A percentile compares a stretch with the other conserved stretches of the same genome.
Conservation (phyloP, 1,140 invertebrate species). For the Ceratosolen fusciceps region DNA sequence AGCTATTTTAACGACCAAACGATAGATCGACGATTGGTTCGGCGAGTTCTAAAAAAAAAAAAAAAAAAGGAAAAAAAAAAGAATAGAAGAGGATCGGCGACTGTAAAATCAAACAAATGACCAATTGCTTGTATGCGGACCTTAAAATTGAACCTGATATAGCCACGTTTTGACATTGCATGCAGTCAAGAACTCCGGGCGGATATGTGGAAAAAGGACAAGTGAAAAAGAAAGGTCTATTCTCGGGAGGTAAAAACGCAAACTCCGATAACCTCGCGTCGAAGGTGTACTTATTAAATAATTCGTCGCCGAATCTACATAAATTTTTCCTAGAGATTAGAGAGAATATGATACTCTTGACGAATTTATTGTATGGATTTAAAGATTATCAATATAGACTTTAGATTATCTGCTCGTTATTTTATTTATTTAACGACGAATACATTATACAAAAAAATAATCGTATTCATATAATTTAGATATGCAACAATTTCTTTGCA, state of each 20-base stretch:
- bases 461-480: too few relatives aligned
- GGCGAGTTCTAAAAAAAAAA: background rate
- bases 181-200: background rate
- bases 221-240: background rate
- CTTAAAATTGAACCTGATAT: slow-evolving; percentile 39
- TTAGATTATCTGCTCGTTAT: too few relatives aligned
- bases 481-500: too few relatives aligned
- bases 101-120: slow-evolving; percentile 6
- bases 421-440: too few relatives aligned
- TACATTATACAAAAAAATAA: too few relatives aligned
- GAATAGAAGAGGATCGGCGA: background rate
- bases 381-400: too few relatives aligned
- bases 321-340: too few relatives aligned
- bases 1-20: background rate
- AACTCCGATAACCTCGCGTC: background rate
- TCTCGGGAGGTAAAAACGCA: background rate
- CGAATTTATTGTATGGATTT: too few relatives aligned
- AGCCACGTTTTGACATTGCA: slow-evolving; percentile 39
- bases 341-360: too few relatives aligned
- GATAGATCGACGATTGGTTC: background rate
- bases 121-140: slow-evolving; percentile 13
- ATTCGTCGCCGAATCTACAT: too few relatives aligned
- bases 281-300: too few relatives aligned
- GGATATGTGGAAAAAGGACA: background rate
- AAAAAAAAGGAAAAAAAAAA: too few relatives aligned